phyloP scores from a whole-genome alignment of 2,888 invertebrate genomes.

The Pimpla rufipes region DNA sequence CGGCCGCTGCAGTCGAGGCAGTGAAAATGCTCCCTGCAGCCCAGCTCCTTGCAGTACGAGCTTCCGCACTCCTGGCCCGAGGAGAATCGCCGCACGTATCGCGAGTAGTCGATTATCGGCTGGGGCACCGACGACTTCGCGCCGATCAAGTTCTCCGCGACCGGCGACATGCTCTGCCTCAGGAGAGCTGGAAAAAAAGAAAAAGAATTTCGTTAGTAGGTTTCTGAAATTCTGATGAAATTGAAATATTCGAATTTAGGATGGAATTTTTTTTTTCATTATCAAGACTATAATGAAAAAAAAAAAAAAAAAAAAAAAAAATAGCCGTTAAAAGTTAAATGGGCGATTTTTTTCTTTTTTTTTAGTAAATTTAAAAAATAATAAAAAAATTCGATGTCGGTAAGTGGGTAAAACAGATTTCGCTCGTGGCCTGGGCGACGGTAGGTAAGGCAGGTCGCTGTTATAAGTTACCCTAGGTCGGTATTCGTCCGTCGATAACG shows the following conservation, averaged over 20 bases:
- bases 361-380: too few species aligned
- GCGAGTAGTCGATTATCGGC: constrained; percentile 93
- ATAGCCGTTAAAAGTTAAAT: too few species aligned
- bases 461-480: not conserved
- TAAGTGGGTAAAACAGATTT: not conserved
- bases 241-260: too few species aligned
- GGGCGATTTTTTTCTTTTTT: too few species aligned
- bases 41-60: constrained; percentile 94
- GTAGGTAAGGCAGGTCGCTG: not conserved
- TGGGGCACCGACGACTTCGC: constrained; percentile 87
- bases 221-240: not conserved
- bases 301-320: too few species aligned
- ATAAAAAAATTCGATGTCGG: not conserved
- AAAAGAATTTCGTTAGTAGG: constrained; percentile 2
- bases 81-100: constrained; percentile 94
- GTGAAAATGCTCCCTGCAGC: constrained; percentile 98
- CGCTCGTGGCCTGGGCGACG: not conserved
- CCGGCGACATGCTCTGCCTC: constrained; percentile 86
- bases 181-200: constrained; percentile 86
- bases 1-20: constrained; percentile 93
- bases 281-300: too few species aligned
- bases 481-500: not conserved
- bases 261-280: too few species aligned
- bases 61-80: constrained; percentile 94
- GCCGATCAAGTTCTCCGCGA: constrained; percentile 81